phyloP scores from a whole-genome alignment of 2,113 vertebrate species.

The Castor canadensis region DNA sequence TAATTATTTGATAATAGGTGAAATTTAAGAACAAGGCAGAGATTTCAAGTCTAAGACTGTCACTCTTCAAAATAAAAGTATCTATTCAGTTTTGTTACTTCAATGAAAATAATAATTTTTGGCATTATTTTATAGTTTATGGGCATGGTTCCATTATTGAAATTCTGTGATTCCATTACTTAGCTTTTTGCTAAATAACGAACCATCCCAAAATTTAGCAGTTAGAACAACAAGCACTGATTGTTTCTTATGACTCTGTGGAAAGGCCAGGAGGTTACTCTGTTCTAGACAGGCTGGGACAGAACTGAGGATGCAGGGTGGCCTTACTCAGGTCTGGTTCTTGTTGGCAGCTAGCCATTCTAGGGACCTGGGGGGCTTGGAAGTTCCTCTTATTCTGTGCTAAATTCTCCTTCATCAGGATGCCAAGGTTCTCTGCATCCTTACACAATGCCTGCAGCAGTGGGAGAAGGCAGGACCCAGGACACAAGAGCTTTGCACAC shows the following conservation, averaged over 20 bases:
- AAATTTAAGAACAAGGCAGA: background rate
- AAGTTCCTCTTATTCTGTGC: no score
- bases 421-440: background rate
- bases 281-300: no score
- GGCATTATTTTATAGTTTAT: background rate
- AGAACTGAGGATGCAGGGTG: rapidly evolving
- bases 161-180: background rate
- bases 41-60: background rate
- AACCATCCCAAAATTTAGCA: background rate
- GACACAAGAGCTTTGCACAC: background rate
- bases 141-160: background rate
- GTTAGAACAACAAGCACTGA: background rate
- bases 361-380: no score
- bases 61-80: background rate
- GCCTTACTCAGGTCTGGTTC: rapidly evolving
- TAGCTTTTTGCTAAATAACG: background rate
- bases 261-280: no score
- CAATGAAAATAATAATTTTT: background rate
- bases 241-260: background rate
- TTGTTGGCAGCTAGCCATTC: rapidly evolving
- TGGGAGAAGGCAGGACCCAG: background rate
- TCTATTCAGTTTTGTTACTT: background rate
- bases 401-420: rapidly evolving
- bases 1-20: background rate
- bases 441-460: no score